Conservation (phyloP, 30 jellyfish, hydroid and myxozoan species). For the Hydra vulgaris region DNA sequence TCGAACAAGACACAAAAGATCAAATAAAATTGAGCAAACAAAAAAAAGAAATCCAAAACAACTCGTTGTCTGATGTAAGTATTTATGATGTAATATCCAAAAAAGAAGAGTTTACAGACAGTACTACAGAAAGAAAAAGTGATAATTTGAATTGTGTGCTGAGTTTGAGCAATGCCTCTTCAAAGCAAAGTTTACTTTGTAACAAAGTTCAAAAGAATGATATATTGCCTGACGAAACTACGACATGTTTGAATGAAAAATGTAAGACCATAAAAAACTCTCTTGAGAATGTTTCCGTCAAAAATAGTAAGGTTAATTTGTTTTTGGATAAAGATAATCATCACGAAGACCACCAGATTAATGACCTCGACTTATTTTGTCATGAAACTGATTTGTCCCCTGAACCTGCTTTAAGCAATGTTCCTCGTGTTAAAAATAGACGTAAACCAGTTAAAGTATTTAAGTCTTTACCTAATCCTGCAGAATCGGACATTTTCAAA, state of each 20-base stretch:
- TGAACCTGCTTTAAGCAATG: neutral
- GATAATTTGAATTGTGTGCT: neutral
- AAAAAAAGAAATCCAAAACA: neutral
- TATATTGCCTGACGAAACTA: no score
- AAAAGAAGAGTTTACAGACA: neutral
- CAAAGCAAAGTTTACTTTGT: neutral
- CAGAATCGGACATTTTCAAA: constrained; percentile 6
- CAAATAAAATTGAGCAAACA: neutral
- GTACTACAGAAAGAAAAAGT: neutral
- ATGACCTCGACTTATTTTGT: constrained; percentile 11
- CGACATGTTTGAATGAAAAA: neutral
- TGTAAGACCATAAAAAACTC: neutral
- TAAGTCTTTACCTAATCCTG: constrained; percentile 32
- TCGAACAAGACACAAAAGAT: neutral
- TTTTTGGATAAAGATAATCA: no score
- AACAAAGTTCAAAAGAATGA: no score
- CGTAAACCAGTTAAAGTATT: constrained; percentile 25
- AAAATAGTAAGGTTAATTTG: no score
- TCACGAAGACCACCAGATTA: no score
- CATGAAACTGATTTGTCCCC: constrained; percentile 14
- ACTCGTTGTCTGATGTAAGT: neutral
- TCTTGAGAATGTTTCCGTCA: no score
- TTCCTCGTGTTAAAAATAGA: constrained; percentile 14
- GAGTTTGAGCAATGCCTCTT: neutral
- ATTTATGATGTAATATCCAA: neutral